phyloP scores from a whole-genome alignment of 2,888 invertebrate genomes.

The Pseudococcus longispinus region DNA sequence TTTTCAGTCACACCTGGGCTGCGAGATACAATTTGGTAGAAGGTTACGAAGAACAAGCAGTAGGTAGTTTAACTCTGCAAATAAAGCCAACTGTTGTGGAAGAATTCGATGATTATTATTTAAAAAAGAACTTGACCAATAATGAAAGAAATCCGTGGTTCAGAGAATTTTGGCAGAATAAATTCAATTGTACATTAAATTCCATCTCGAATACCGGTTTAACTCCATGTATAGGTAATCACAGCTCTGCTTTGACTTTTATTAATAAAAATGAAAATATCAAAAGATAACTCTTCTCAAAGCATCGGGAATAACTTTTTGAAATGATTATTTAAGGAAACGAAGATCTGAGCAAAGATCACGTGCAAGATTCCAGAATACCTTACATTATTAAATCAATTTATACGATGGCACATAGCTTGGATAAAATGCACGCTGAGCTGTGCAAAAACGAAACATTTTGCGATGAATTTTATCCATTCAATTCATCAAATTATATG shows the following conservation, averaged over 20 bases:
- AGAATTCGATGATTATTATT: slow-evolving; percentile 73
- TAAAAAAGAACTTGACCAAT: slow-evolving; percentile 66
- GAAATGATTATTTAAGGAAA: slow-evolving; percentile 63
- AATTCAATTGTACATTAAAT: slow-evolving; percentile 69
- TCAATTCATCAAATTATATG: slow-evolving; percentile 61
- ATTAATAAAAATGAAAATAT: neutral
- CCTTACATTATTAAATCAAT: slow-evolving; percentile 81
- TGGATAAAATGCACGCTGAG: slow-evolving; percentile 74
- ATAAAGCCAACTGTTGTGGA: slow-evolving; percentile 75
- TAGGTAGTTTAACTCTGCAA: slow-evolving; percentile 75
- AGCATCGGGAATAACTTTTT: neutral
- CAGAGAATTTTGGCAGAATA: slow-evolving; percentile 78
- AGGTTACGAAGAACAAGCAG: slow-evolving; percentile 71
- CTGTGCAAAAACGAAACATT: slow-evolving; percentile 65
- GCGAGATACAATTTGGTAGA: slow-evolving; percentile 77
- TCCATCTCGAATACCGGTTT: neutral
- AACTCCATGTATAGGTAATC: slow-evolving; percentile 52
- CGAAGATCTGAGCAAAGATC: slow-evolving; percentile 67
- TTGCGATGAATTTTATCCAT: slow-evolving; percentile 67
- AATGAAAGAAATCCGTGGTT: slow-evolving; percentile 78
- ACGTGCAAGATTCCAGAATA: slow-evolving; percentile 78
- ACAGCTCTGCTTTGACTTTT: neutral
- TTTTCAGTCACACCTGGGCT: slow-evolving; percentile 76
- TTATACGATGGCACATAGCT: slow-evolving; percentile 76
- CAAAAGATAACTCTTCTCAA: too few species aligned